These are phyloP conservation scores for Vannuccia rotundouncinata DNA, from an alignment of 2,888 invertebrate genomes.

Conservation along the genomic window DNA sequence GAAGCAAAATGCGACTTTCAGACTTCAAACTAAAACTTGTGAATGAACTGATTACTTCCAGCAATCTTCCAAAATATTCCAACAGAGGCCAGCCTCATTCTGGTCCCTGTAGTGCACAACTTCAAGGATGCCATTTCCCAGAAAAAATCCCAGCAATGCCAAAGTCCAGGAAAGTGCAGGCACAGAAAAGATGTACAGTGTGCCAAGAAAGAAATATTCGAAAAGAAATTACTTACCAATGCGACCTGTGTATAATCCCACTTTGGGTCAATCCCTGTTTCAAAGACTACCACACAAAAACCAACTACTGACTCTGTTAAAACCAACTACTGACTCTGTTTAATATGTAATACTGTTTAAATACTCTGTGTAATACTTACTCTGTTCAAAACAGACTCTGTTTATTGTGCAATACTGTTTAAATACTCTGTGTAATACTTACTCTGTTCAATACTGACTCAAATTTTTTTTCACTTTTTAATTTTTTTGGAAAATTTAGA, in stretches of 20 bases:
- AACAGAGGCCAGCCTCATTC: neutral
- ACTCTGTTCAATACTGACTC: neutral
- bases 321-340: too few relatives aligned
- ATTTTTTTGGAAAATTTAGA: neutral
- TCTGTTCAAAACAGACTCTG: too few relatives aligned
- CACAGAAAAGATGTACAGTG: neutral
- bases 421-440: neutral
- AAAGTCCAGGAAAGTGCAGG: neutral
- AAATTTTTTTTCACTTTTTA: neutral
- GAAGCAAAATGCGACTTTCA: neutral
- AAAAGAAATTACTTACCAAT: conserved; percentile 17
- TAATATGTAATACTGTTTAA: neutral
- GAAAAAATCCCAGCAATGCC: neutral
- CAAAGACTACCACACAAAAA: conserved; percentile 17
- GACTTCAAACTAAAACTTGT: conserved; percentile 19
- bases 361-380: neutral
- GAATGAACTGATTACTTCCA: neutral
- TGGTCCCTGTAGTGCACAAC: neutral
- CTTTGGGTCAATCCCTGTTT: neutral
- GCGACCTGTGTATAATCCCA: neutral
- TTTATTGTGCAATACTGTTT: neutral
- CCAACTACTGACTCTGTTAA: neutral
- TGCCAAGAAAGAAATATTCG: conserved; percentile 20
- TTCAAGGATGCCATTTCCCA: conserved; percentile 5
- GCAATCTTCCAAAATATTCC: conserved; percentile 9